Evolutionary conservation across 37 sponge, comb jelly and placozoan genomes (phyloP), one percentile per base, ranked within the genome.

Genomic region (Aplysina aerophoba): DNA sequence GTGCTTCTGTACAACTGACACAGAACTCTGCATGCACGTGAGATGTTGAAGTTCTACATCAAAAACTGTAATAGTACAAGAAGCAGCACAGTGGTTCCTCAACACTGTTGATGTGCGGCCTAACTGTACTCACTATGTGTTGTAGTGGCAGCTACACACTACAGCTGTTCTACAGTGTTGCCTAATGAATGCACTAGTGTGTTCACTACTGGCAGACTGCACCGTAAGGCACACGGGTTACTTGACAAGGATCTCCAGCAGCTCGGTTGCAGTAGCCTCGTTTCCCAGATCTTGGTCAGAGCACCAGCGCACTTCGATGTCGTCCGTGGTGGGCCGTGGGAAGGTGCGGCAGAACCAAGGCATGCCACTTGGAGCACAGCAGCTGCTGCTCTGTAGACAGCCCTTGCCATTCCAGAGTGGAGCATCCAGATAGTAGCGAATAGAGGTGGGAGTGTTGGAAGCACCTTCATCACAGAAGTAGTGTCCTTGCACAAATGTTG

Each of bases 321-420:
- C 24, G 55, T 55, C 79, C 12, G n/a, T n/a, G 24, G 55, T 54
- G 19, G 53, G 55, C 38, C 54, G 55, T 14, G 55, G 55, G 19
- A 78, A 27, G 79, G 55, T 78, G 15, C 37, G 31, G n/a, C 79
- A 55, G 79, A 78, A 78, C 55, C 79, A 78, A 53, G 71, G 71
- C 71, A 69, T 69, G 17, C 71, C 71, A 69, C 71, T 69, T 31
- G 71, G 34, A 17, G 71, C 13, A 6, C 71, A 69, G 71, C 71
- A 69, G 34, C 33, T 69, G 71, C 35, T 34, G 71, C 33, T 69
- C 15, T 12, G 71, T 17, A 35, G 34, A 35, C 71, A 69, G 35
- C 33, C 71, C 33, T 69, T 31, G 17, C 71, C 71, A 28, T 12
- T 69, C 71, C 71, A 69, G 35, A 69, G 71, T 1, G 71, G 71